Evolutionary conservation across 1,140 invertebrate genomes (phyloP).

Genomic region (Scaptomyza montana): DNA sequence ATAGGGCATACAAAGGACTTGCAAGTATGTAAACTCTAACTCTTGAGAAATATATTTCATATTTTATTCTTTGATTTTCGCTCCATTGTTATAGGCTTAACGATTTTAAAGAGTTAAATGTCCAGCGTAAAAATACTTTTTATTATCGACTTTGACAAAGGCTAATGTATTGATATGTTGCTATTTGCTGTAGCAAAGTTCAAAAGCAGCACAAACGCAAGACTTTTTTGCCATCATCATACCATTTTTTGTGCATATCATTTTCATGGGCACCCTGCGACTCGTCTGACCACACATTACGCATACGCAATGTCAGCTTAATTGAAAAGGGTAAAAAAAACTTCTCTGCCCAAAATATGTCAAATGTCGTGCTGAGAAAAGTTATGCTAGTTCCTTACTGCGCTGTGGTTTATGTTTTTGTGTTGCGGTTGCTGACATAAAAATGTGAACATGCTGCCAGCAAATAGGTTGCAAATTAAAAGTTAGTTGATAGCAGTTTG

Average conservation of each 20-base stretch:
- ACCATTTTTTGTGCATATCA: constrained; percentile 43
- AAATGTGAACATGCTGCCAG: constrained; percentile 41
- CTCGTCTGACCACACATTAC: constrained; percentile 56
- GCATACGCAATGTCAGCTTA: constrained; percentile 77
- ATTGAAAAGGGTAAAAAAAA: constrained; percentile 76
- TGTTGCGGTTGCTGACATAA: constrained; percentile 46
- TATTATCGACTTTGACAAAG: constrained; percentile 40
- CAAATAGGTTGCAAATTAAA: constrained; percentile 46
- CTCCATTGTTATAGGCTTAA: constrained; percentile 2
- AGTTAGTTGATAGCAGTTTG: constrained; percentile 26
- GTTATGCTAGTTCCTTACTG: constrained; percentile 18
- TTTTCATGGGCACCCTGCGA: constrained; percentile 17
- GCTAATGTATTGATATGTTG: constrained; percentile 8
- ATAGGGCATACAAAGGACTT: too few relatives aligned
- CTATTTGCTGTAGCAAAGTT: constrained; percentile 50
- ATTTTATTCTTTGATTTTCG: too few relatives aligned
- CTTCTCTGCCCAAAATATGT: constrained; percentile 72
- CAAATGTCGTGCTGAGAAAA: constrained; percentile 65
- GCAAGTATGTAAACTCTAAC: too few relatives aligned
- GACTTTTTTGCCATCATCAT: constrained; percentile 59
- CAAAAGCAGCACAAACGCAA: constrained; percentile 54
- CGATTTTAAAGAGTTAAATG: constrained; percentile 13
- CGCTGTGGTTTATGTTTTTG: constrained; percentile 26
- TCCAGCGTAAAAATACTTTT: constrained; percentile 1
- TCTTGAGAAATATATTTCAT: too few relatives aligned